Conservation (phyloP, 2,113 vertebrate genomes). For the Atractosteus spatula region DNA sequence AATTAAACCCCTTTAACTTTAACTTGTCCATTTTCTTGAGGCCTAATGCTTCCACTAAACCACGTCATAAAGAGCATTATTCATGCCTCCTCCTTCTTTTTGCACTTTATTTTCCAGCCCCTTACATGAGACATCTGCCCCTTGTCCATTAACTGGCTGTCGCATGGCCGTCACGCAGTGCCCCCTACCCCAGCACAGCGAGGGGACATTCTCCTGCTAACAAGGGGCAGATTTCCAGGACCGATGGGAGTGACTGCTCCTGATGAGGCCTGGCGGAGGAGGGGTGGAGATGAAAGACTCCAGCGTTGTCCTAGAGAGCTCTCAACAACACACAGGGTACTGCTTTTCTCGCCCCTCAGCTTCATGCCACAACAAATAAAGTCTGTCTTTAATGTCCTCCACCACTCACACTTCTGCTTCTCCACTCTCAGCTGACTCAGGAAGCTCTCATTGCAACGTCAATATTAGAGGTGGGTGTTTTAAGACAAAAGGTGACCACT, state of each 20-base stretch:
- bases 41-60: conserved; percentile 9
- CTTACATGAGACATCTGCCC: conserved; percentile 6
- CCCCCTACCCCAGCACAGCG: not conserved
- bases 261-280: not conserved
- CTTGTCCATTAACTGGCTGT: not conserved
- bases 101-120: not conserved
- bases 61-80: conserved; percentile 23
- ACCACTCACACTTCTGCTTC: conserved; percentile 29
- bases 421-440: conserved; percentile 32
- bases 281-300: conserved; percentile 23
- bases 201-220: not conserved
- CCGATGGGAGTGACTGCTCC: not conserved
- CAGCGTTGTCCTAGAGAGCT: conserved; percentile 27
- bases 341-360: conserved; percentile 35
- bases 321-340: conserved; percentile 28
- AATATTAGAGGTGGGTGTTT: conserved; percentile 37
- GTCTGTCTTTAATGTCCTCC: conserved; percentile 41
- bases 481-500: conserved; percentile 12
- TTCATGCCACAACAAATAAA: conserved; percentile 41
- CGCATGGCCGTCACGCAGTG: not conserved
- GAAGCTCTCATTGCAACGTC: conserved; percentile 43
- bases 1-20: conserved; percentile 20
- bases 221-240: conserved; percentile 5
- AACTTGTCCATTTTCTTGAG: conserved; percentile 8
- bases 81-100: conserved; percentile 3